phyloP scores from a whole-genome alignment of 2,113 vertebrate genomes.

The Mus spicilegus region DNA sequence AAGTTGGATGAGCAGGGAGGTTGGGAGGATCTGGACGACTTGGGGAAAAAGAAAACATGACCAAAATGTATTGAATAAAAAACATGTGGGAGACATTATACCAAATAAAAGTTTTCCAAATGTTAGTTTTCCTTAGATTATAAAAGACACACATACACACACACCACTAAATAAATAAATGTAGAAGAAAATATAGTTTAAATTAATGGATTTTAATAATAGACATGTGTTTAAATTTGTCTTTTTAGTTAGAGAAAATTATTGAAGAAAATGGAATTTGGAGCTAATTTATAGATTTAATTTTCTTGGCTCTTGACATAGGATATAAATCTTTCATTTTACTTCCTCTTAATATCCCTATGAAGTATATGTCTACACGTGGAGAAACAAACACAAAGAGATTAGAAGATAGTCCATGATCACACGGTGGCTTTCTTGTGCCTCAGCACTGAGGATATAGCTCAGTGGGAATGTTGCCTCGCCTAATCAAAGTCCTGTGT shows the following conservation, averaged over 20 bases:
- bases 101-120: conserved; percentile 8
- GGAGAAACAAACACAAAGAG: neutral
- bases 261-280: conserved; percentile 20
- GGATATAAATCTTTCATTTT: neutral
- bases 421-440: neutral
- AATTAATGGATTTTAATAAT: too few species aligned
- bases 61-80: neutral
- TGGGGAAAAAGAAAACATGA: neutral
- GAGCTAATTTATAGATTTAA: conserved; percentile 34
- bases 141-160: neutral
- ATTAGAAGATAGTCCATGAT: conserved; percentile 1
- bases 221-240: too few species aligned
- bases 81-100: neutral
- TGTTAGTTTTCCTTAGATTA: neutral
- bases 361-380: neutral
- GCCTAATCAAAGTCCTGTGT: too few species aligned
- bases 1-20: neutral
- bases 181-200: too few species aligned
- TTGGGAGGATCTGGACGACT: neutral
- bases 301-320: neutral
- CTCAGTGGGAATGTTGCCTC: neutral
- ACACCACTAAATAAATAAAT: too few species aligned
- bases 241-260: too few species aligned
- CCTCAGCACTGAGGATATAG: neutral
- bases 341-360: neutral